phyloP scores from a whole-genome alignment of 1,140 invertebrate species.

The Mylabris phalerata region DNA sequence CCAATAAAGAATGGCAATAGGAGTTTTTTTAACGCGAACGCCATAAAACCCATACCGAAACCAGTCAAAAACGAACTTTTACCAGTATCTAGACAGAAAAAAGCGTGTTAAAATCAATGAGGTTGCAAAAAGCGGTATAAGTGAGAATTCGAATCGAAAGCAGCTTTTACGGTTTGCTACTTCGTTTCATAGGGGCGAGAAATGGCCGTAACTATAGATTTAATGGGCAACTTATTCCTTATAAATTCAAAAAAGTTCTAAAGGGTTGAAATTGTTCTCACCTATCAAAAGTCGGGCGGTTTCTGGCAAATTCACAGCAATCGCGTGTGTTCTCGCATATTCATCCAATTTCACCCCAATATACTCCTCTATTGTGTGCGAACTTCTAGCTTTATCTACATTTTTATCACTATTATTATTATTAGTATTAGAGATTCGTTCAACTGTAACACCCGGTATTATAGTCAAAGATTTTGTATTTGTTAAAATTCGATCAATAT shows the following conservation, averaged over 20 bases:
- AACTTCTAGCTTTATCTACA: conserved; percentile 20
- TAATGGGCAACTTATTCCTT: too few species aligned
- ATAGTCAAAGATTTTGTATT: conserved; percentile 41
- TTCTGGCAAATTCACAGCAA: conserved; percentile 49
- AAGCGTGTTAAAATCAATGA: too few species aligned
- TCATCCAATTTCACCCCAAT: conserved; percentile 30
- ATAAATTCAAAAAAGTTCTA: too few species aligned
- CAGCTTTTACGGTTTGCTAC: too few species aligned
- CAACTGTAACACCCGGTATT: conserved; percentile 46
- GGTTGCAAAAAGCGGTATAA: too few species aligned
- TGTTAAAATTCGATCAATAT: conserved; percentile 39
- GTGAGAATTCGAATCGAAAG: too few species aligned
- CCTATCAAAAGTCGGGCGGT: conserved; percentile 53
- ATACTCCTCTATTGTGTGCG: conserved; percentile 30
- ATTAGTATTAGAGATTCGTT: conserved; percentile 23
- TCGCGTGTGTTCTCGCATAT: conserved; percentile 44
- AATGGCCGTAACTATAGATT: too few species aligned
- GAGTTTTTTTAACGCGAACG: conserved; percentile 72
- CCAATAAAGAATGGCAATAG: conserved; percentile 70
- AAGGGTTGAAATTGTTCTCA: conserved; percentile 16
- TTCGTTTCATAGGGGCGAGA: too few species aligned
- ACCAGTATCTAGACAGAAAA: conserved; percentile 33
- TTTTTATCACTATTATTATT: not conserved
- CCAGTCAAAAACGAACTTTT: conserved; percentile 62
- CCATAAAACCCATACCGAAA: conserved; percentile 64